Percentiles rank a stretch among this genome's conserved stretches.
These are phyloP conservation scores for Dysidea cf. avara DNA, from an alignment of 37 sponge, comb jelly and placozoan genomes.

Conservation along the genomic window DNA sequence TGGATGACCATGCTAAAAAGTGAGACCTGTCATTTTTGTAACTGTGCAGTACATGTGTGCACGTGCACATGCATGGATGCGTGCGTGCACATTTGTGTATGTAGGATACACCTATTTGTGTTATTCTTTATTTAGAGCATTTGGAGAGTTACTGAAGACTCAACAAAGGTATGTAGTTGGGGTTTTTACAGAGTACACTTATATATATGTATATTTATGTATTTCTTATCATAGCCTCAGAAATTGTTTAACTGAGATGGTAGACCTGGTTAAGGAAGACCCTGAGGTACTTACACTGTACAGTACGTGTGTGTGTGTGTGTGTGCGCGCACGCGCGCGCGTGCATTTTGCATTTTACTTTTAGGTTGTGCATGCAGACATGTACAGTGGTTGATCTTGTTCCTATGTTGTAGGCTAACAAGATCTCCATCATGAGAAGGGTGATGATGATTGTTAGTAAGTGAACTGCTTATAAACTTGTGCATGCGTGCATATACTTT, in stretches of 20 bases:
- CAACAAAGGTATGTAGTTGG: slow-evolving; percentile 29
- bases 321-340: neutral
- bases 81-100: neutral
- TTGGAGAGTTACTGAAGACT: slow-evolving; percentile 41
- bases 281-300: neutral
- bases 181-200: no score
- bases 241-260: neutral
- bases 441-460: no score
- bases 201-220: no score
- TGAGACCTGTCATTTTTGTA: slow-evolving; percentile 1
- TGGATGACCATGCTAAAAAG: slow-evolving; percentile 69
- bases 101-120: neutral
- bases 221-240: neutral
- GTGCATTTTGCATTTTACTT: neutral
- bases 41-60: no score
- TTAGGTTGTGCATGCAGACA: neutral
- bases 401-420: no score
- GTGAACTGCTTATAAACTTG: no score
- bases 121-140: slow-evolving; percentile 26
- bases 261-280: neutral
- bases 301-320: neutral
- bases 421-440: no score
- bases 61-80: no score
- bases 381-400: no score
- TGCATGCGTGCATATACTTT: no score